These are phyloP conservation scores for Hydrozoanthus tunicans DNA, from an alignment of 64 coral and sea anemone genomes.

Conservation along the genomic window DNA sequence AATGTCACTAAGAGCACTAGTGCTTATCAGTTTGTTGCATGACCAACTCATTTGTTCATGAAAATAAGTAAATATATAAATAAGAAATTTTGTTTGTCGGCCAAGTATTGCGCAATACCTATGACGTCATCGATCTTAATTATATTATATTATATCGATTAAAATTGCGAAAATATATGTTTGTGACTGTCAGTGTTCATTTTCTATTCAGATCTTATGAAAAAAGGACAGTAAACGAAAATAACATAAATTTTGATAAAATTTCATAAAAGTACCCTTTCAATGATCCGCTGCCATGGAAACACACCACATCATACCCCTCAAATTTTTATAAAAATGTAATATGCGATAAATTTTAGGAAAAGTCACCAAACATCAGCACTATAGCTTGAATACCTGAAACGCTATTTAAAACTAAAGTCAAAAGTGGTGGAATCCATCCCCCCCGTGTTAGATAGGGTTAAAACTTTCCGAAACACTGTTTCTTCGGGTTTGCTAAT, in stretches of 20 bases:
- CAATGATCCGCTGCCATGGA: background rate
- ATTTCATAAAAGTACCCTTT: constrained; percentile 36
- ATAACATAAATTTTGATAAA: constrained; percentile 51
- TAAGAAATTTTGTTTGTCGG: constrained; percentile 40
- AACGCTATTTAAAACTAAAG: constrained; percentile 11
- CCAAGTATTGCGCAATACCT: constrained; percentile 59
- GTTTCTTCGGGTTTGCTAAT: too few species aligned
- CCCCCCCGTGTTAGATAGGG: background rate
- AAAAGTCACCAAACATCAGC: background rate
- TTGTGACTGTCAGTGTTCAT: constrained; percentile 40
- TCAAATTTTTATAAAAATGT: constrained; percentile 14
- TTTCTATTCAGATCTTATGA: constrained; percentile 40
- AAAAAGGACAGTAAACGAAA: constrained; percentile 44
- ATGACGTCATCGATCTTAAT: constrained; percentile 53
- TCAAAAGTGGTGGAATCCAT: constrained; percentile 10
- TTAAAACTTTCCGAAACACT: too few species aligned
- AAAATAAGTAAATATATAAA: constrained; percentile 57
- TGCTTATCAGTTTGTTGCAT: too few species aligned
- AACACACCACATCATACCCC: constrained; percentile 30
- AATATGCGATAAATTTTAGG: background rate
- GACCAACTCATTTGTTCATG: constrained; percentile 16
- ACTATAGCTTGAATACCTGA: constrained; percentile 6
- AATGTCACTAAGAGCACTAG: too few species aligned
- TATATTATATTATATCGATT: constrained; percentile 50
- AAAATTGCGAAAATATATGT: constrained; percentile 40